Evolutionary conservation across 2,113 vertebrate species (phyloP), one percentile per base, ranked within the genome.

Genomic region (Anhinga rufa): DNA sequence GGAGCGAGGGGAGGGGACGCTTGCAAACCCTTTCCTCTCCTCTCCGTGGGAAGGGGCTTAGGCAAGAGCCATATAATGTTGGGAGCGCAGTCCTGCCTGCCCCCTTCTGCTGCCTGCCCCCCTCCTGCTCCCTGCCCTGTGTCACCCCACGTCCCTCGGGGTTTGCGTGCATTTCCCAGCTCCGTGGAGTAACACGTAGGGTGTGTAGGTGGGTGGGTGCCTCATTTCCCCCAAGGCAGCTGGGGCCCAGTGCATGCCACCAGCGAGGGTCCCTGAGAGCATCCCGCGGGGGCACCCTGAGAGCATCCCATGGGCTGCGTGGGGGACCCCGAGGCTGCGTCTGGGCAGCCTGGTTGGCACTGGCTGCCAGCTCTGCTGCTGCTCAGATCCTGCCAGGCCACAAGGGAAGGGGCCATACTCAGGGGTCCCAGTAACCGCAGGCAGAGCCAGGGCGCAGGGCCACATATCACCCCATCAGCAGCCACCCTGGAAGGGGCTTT

Each of bases 1-100:
- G 95, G 71, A 92, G 82, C 1, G 7, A 94, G 85, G 88, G 91
- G 91, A 81, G 90, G 96, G 58, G 84, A 34, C 91, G 80, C 89
- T 78, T 84, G 36, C 55, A 77, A 70, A 80, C 36, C 85, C n/a
- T 69, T 62, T 83, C 65, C 40, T 86, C 66, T 86, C 64, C 40
- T 86, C 34, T 74, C 72, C 0, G 0, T 0, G 4, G 64, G 65
- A 80, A 82, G 61, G 40, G 76, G 28, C 49, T 96, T 58, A n/a
- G 68, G 78, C 3, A 6, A 48, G 64, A 78, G 82, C 82, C 3
- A 1, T 4, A 4, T 22, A 40, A 42, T 0, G 0, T 46, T 4
- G 13, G 71, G 28, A 90, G 31, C 3, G 0, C 52, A 4, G 34
- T 13, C 32, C 82, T 70, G 57, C 48, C 34, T 82, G 69, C 5